Base-by-base conservation (phyloP, 2,888 invertebrate genomes). In the Calameuta filiformis region DNA sequence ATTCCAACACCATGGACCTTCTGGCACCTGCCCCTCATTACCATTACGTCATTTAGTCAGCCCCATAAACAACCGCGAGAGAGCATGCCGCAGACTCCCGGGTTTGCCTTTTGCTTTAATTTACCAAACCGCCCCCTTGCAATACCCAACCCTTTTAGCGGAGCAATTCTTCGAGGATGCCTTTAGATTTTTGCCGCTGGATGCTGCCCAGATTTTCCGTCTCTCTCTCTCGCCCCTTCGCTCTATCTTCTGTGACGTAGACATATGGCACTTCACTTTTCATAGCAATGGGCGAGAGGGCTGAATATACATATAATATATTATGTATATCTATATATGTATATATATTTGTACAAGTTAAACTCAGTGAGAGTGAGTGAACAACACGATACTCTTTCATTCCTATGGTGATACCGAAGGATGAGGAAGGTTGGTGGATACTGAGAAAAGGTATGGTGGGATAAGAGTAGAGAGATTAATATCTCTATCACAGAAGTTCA, bases 401-500 rank as follows among this genome's bases (percentile, higher is more conserved):
- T 56, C 56, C 56, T 23, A 56, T 23, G 56, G 56, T 56, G 71
- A 71, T 31, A 35, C 71, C 33, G 30, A 34, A 33, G 31, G 68
- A 37, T 76, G 73, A 68, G 11, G 69, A 40, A 77, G 78, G 71
- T 35, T 69, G 69, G 11, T 31, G 73, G 35, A 73, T 75, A 69
- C 68, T 12, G 74, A 78, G 69, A 56, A 68, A 56, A 76, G 56
- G 73, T 68, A 37, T 40, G 76, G 37, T 77, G 68, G 73, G 76
- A 74, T 79, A 76, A 77, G 69, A 77, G 80, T 23, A 85, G 86
- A 87, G 89, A 89, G 89, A 89, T 89, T 89, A 89, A 89, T 89
- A 89, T 89, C 89, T 89, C 86, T 89, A 89, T 89, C 88, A 86
- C 85, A 86, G 85, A 86, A 88, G 88, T 89, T 89, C 88, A 89